Conservation (phyloP, 2,797 vertebrate species). For the Geotrypetes seraphini region DNA sequence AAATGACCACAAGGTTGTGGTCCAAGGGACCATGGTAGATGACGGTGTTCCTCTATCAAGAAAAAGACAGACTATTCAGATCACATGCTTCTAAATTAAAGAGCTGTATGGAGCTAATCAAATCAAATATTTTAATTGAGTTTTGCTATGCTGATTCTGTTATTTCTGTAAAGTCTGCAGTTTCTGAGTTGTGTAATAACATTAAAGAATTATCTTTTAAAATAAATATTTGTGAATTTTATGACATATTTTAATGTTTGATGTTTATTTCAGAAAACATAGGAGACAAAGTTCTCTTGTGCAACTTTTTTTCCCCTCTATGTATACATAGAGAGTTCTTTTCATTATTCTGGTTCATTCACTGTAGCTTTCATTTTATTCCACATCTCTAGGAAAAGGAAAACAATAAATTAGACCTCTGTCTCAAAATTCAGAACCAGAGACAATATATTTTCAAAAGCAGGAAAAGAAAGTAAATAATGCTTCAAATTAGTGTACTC, state of each 20-base stretch:
- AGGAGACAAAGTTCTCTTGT: conserved; percentile 8
- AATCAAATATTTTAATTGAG: conserved; percentile 44
- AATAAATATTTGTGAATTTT: conserved; percentile 37
- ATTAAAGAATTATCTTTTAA: conserved; percentile 43
- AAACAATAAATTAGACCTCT: not conserved
- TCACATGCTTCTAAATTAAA: conserved; percentile 28
- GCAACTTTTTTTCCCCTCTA: conserved; percentile 8
- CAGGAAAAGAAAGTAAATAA: conserved; percentile 8
- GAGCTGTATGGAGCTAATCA: conserved; percentile 39
- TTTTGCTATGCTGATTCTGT: conserved; percentile 42
- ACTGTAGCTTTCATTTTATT: not conserved
- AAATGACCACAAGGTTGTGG: no score
- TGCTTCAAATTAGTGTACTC: conserved; percentile 10
- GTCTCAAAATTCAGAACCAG: not conserved
- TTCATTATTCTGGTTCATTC: no score
- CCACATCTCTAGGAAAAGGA: not conserved
- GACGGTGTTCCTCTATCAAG: not conserved
- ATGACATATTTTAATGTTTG: conserved; percentile 15
- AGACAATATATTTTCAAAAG: conserved; percentile 2
- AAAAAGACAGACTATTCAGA: conserved; percentile 29
- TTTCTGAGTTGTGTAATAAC: conserved; percentile 39
- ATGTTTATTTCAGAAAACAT: conserved; percentile 8
- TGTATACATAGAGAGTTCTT: not conserved
- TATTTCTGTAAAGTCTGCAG: conserved; percentile 37
- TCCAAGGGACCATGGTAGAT: no score